Base-by-base conservation (phyloP, 2,113 vertebrate species). In the Nannospalax galili region DNA sequence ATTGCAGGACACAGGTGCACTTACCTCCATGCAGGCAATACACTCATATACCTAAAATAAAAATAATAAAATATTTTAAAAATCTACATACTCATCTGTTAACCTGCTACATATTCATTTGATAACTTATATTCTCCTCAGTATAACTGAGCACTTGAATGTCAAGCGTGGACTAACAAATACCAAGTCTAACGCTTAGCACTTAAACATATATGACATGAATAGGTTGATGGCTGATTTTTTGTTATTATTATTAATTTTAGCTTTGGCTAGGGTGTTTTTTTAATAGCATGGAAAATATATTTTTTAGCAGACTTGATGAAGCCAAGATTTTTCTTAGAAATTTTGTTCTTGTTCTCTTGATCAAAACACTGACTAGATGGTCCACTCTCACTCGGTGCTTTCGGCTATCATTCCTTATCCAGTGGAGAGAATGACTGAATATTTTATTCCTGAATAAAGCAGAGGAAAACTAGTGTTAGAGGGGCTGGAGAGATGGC, bases 381-480 rank as follows among this genome's bases (percentile, higher is more conserved):
- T 73, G 15, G 52, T 48, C 22, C 78, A 5, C 67, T 64, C 60
- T 77, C 3, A 7, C 17, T 30, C 32, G n/a, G n/a, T n/a, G n/a
- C n/a, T n/a, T n/a, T n/a, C n/a, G n/a, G n/a, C n/a, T n/a, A n/a
- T n/a, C n/a, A n/a, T 93, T 90, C 40, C 16, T 92, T 88, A 37
- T 87, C 42, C n/a, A 85, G 5, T 88, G 69, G 78, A 67, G 48
- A 95, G 72, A 93, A 42, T 84, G 20, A 89, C 1, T 65, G 56
- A 74, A 90, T 91, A 4, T 74, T 92, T 93, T 95, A 8, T 85
- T 95, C 62, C 72, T 92, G 24, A 42, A 42, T 58, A 79, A 26
- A 93, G 24, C 78, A 82, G 35, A 86, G 64, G 40, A 40, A 65
- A 65, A 35, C 45, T 65, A 84, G 32, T 45, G 45, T 32, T 45